Evolutionary conservation across 2,797 vertebrate genomes (phyloP), one percentile per base, ranked within the genome.

Genomic region (Propithecus perrieri): DNA sequence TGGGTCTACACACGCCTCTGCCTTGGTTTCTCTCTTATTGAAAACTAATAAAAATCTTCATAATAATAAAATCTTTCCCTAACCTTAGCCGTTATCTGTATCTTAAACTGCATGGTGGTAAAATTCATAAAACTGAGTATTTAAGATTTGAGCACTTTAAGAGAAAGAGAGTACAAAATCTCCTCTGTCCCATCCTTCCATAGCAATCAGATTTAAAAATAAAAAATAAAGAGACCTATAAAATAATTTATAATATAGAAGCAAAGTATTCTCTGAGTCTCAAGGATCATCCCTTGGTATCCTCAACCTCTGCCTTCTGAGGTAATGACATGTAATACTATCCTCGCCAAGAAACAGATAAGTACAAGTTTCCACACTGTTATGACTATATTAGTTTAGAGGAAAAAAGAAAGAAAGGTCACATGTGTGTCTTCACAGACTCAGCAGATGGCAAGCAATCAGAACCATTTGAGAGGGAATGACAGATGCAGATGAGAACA

Each of bases 191-290:
- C 20, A 89, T 65, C 35, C 30, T 90, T 95, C 67, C 72, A 71
- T 17, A 96, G 28, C 41, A 71, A 84, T 93, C 28, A 94, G n/a
- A 74, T 65, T 91, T n/a, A 65, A 76, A 90, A 81, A 89, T 53
- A 79, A 63, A 95, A 87, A 87, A 95, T 76, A 89, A 88, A 83
- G 41, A 17, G 17, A 10, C 30, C 89, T 81, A 86, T 84, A 85
- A 90, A 87, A 57, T 79, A 91, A 84, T 38, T 46, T 94, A 24
- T 74, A 61, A 81, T 76, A 8, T 33, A 72, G n/a, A 26, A 33
- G 1, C 13, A 41, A 96, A 91, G 28, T 72, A 0, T 93, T 87
- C 84, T 96, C 63, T 80, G 71, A 93, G 61, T 57, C 59, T 50
- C n/a, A 90, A 22, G 30, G 69, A 94, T 84, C 67, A 91, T 43